Conservation (phyloP, 2,113 vertebrate species). For the Sturnus vulgaris region DNA sequence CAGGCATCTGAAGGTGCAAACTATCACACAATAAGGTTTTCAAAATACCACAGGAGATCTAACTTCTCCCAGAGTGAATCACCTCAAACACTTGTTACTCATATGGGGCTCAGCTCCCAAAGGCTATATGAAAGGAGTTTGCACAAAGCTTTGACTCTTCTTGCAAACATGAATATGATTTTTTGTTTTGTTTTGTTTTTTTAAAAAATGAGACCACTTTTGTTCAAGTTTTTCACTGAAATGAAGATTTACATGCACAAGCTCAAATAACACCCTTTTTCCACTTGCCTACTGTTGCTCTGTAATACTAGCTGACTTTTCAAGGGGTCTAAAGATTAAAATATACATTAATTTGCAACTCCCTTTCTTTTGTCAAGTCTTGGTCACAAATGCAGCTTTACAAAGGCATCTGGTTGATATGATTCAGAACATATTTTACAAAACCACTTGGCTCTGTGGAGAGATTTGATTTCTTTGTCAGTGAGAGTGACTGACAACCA, state of each 20-base stretch:
- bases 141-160: background rate
- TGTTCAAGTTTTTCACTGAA: background rate
- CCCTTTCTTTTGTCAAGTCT: background rate
- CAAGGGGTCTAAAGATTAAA: background rate
- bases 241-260: background rate
- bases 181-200: background rate
- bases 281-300: background rate
- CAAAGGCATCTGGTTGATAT: constrained; percentile 12
- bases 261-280: background rate
- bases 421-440: constrained; percentile 21
- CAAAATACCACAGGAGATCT: background rate
- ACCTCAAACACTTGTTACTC: background rate
- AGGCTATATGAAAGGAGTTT: background rate
- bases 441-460: background rate
- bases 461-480: constrained; percentile 38
- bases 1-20: background rate
- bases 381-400: background rate
- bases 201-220: background rate
- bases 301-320: background rate
- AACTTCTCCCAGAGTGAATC: background rate
- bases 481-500: background rate
- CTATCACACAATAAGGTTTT: background rate
- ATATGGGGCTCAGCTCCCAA: background rate
- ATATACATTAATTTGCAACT: background rate
- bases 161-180: background rate